Evolutionary conservation across 2,797 vertebrate species (phyloP).

Genomic region (Hozukius guyotensis): DNA sequence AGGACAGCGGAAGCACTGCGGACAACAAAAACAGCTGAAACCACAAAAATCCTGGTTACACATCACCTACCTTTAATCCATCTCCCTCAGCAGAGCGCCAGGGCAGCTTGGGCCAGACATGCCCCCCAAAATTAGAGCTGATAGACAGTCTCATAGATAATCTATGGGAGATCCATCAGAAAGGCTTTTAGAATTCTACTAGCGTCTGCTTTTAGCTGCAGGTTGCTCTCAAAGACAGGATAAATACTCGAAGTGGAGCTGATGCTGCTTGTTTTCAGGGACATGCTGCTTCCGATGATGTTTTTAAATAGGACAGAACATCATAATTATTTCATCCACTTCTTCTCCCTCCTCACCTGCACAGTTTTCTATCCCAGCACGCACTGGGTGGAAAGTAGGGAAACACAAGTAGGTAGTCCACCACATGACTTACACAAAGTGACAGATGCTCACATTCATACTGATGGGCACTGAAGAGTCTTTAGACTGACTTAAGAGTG

Average conservation of each 20-base stretch:
- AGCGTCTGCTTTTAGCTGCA: conserved; percentile 19
- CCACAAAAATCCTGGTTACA: conserved; percentile 57
- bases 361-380: conserved; percentile 2
- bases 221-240: conserved; percentile 27
- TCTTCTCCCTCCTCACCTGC: conserved; percentile 9
- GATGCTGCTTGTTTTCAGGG: neutral
- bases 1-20: conserved; percentile 46
- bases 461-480: neutral
- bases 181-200: conserved; percentile 23
- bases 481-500: neutral
- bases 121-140: conserved; percentile 9
- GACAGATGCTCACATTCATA: conserved; percentile 21
- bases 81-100: conserved; percentile 22
- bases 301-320: conserved; percentile 28
- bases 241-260: conserved; percentile 5
- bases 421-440: conserved; percentile 17
- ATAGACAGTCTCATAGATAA: conserved; percentile 54
- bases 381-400: neutral
- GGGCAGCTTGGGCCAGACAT: neutral
- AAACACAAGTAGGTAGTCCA: neutral
- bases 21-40: conserved; percentile 67
- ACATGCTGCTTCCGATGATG: neutral
- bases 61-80: conserved; percentile 42
- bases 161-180: conserved; percentile 35
- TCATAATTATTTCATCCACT: conserved; percentile 51